phyloP scores from a whole-genome alignment of 1,140 invertebrate species.

The Amyelois transitella region DNA sequence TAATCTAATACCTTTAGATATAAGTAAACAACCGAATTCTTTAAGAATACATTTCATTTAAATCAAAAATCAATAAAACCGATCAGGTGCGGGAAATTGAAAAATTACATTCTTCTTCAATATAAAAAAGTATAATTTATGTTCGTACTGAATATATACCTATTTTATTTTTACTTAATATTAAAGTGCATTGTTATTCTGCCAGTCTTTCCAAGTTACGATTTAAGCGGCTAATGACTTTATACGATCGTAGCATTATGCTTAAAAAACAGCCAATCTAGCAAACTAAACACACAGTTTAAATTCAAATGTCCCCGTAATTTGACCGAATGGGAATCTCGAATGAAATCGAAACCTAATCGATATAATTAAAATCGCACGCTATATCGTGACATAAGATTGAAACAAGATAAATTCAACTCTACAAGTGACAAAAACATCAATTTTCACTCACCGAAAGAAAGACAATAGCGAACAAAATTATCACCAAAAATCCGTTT shows the following conservation, averaged over 20 bases:
- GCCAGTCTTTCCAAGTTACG: background rate
- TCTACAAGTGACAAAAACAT: background rate
- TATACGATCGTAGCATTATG: background rate
- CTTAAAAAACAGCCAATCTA: slow-evolving; percentile 19
- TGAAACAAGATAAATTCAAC: background rate
- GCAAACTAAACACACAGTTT: slow-evolving; percentile 10
- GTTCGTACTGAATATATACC: no score
- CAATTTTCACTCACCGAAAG: slow-evolving; percentile 38
- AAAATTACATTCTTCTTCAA: no score
- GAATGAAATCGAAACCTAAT: slow-evolving; percentile 32
- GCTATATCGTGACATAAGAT: slow-evolving; percentile 20
- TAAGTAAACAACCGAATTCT: no score
- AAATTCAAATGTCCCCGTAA: slow-evolving; percentile 26
- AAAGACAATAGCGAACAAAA: slow-evolving; percentile 25
- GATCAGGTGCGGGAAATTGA: no score
- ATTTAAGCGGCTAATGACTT: background rate
- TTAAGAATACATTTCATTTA: no score
- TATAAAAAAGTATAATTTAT: no score
- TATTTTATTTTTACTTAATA: no score
- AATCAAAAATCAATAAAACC: no score
- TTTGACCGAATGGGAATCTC: slow-evolving; percentile 3
- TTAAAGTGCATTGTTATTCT: no score
- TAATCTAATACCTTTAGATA: no score
- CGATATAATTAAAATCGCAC: slow-evolving; percentile 19
- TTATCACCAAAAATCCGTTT: slow-evolving; percentile 37